A percentile compares a stretch with the other conserved stretches of the same genome.
Conservation (phyloP, 2,888 invertebrate genomes). For the Himalopsyche kuldschensis region DNA sequence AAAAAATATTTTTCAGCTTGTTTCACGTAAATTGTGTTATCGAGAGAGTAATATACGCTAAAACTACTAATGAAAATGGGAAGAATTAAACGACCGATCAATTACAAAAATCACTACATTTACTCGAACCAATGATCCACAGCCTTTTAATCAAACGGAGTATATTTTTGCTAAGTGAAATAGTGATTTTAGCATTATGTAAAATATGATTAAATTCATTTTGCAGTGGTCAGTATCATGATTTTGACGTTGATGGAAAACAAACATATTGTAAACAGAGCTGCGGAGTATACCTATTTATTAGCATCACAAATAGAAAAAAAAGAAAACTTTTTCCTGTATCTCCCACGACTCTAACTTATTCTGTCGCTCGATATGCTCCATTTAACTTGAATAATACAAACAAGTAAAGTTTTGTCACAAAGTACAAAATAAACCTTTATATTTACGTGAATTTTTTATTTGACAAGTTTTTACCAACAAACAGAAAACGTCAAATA, state of each 20-base stretch:
- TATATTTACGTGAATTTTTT: neutral
- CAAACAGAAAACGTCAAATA: neutral
- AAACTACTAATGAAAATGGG: too few relatives aligned
- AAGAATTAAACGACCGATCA: too few relatives aligned
- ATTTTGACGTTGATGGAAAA: neutral
- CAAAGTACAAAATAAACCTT: neutral
- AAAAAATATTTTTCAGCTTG: too few relatives aligned
- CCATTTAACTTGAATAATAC: neutral
- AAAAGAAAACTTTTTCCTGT: neutral
- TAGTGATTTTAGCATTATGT: too few relatives aligned
- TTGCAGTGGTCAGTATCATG: too few relatives aligned
- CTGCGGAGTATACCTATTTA: neutral
- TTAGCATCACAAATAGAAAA: neutral
- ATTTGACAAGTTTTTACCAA: neutral
- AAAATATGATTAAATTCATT: too few relatives aligned
- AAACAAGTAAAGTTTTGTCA: neutral
- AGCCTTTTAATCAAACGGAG: too few relatives aligned
- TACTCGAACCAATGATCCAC: too few relatives aligned
- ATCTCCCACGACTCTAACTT: neutral
- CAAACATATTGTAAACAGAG: neutral
- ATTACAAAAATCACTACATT: too few relatives aligned
- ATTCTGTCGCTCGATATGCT: neutral
- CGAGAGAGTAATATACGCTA: too few relatives aligned
- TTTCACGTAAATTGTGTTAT: too few relatives aligned
- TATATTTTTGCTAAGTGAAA: too few relatives aligned